phyloP scores from a whole-genome alignment of 2,888 invertebrate genomes.

The Coelinius sp. region DNA sequence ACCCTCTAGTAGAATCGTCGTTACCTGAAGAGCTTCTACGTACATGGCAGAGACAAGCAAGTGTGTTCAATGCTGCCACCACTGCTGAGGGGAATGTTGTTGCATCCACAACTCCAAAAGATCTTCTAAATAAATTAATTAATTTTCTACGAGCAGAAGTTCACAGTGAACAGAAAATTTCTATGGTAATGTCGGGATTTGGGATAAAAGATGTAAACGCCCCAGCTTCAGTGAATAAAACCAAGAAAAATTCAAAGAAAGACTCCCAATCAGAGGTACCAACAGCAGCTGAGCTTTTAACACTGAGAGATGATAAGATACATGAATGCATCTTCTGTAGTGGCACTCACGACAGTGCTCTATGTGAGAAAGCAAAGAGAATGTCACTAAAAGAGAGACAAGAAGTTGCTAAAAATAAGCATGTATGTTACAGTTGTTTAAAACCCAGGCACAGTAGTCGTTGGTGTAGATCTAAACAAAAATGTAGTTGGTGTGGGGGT shows the following conservation, averaged over 20 bases:
- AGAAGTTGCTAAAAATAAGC: not conserved
- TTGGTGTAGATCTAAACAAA: slow-evolving; percentile 46
- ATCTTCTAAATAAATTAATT: slow-evolving; percentile 34
- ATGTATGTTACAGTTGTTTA: slow-evolving; percentile 53
- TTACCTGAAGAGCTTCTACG: slow-evolving; percentile 50
- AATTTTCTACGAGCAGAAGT: slow-evolving; percentile 36
- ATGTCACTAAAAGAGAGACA: not conserved
- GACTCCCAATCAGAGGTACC: not conserved
- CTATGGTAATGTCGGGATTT: slow-evolving; percentile 9
- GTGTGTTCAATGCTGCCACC: not conserved
- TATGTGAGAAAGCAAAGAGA: not conserved
- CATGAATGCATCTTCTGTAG: not conserved
- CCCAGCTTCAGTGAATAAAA: not conserved
- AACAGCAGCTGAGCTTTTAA: not conserved
- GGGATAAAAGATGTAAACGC: not conserved
- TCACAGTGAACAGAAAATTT: slow-evolving; percentile 36
- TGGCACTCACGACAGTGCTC: not conserved
- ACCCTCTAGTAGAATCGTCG: slow-evolving; percentile 54
- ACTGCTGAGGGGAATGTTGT: not conserved
- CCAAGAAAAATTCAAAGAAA: not conserved
- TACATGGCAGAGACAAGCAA: slow-evolving; percentile 46
- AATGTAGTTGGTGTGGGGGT: slow-evolving; percentile 49
- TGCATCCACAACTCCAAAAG: slow-evolving; percentile 13
- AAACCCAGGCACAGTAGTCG: slow-evolving; percentile 45
- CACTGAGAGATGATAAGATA: not conserved